Conservation (phyloP, 1,140 invertebrate species). For the Pantala flavescens region DNA sequence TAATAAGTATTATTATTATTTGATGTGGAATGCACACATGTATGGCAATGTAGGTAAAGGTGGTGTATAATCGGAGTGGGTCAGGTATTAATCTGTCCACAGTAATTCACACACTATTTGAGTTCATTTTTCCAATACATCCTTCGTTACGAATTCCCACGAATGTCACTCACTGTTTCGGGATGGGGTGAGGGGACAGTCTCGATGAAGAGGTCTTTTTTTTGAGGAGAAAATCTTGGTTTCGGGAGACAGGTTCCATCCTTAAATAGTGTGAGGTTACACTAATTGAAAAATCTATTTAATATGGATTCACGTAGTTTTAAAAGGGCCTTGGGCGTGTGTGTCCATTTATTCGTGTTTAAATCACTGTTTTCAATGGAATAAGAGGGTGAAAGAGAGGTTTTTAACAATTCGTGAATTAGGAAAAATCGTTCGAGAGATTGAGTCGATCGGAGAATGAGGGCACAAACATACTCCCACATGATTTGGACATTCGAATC, state of each 20-base stretch:
- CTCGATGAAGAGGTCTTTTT: background rate
- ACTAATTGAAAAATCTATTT: background rate
- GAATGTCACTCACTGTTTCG: background rate
- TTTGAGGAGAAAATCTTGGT: background rate
- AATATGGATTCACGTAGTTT: background rate
- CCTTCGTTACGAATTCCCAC: background rate
- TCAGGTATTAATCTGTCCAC: background rate
- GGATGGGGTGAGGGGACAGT: background rate
- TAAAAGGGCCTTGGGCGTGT: background rate
- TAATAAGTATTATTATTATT: conserved; percentile 11
- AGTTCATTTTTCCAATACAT: background rate
- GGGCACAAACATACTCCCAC: too few species aligned
- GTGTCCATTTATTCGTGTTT: too few species aligned
- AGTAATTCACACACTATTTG: background rate
- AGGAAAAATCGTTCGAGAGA: too few species aligned
- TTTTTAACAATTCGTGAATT: too few species aligned
- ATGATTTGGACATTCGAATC: too few species aligned
- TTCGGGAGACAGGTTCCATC: background rate
- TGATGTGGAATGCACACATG: conserved; percentile 8
- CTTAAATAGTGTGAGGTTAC: background rate
- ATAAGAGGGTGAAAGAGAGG: too few species aligned
- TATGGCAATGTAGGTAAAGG: conserved; percentile 9
- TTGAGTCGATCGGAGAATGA: too few species aligned
- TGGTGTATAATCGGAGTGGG: conserved; percentile 4
- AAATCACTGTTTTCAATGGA: too few species aligned